These are phyloP conservation scores for Lepus timidus DNA, from an alignment of 2,113 vertebrate genomes.

Conservation along the genomic window DNA sequence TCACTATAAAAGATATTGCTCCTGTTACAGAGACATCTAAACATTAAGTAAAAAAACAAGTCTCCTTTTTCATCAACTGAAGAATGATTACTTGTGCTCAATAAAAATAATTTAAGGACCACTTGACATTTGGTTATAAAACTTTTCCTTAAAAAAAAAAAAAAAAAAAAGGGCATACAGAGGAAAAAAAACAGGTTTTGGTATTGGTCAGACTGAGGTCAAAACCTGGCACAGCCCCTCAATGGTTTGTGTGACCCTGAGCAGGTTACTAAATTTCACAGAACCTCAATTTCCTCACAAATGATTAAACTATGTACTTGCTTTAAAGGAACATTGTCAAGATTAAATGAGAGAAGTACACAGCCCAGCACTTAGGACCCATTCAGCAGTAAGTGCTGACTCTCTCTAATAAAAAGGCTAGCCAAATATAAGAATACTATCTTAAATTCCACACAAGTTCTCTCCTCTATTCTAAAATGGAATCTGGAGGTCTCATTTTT, in stretches of 20 bases:
- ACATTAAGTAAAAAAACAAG: not conserved
- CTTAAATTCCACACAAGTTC: not conserved
- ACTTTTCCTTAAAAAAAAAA: too few species aligned
- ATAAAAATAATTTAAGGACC: not conserved
- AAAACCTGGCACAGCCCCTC: not conserved
- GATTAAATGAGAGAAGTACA: not conserved
- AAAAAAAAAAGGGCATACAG: too few species aligned
- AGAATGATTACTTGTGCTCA: not conserved
- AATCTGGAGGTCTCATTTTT: not conserved
- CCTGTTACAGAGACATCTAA: not conserved
- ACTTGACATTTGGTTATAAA: conserved; percentile 2
- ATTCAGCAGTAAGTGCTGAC: not conserved
- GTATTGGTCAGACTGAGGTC: not conserved
- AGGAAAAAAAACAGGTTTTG: not conserved
- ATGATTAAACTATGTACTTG: not conserved
- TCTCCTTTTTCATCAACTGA: not conserved
- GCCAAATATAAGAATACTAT: not conserved
- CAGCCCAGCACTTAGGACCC: not conserved
- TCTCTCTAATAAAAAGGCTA: not conserved
- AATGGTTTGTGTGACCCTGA: not conserved
- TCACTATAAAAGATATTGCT: not conserved
- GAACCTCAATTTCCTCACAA: conserved; percentile 32
- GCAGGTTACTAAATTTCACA: not conserved
- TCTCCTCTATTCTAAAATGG: conserved; percentile 8
- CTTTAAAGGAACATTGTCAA: conserved; percentile 2